A percentile compares a stretch with the other conserved stretches of the same genome.
These are phyloP conservation scores for Ethmia dodecea DNA, from an alignment of 2,888 invertebrate genomes.

Conservation along the genomic window DNA sequence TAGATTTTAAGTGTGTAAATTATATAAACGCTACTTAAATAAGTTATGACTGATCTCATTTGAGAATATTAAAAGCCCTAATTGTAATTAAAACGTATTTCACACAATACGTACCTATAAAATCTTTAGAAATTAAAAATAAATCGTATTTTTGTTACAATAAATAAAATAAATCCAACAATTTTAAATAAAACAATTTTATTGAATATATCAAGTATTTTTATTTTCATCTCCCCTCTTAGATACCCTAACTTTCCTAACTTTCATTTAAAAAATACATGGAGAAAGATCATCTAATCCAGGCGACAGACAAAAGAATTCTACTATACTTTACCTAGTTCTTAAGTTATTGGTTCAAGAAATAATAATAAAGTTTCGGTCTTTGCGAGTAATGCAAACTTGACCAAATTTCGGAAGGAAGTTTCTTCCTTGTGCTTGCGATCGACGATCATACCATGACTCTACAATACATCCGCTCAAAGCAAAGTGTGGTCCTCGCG, in stretches of 20 bases:
- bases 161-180: constrained; percentile 18
- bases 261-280: too few species aligned
- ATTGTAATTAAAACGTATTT: constrained; percentile 19
- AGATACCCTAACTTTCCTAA: not conserved
- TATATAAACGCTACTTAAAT: constrained; percentile 11
- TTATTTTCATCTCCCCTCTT: constrained; percentile 1
- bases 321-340: too few species aligned
- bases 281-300: too few species aligned
- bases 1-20: constrained; percentile 10
- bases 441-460: too few species aligned
- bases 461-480: too few species aligned
- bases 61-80: constrained; percentile 35
- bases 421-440: too few species aligned
- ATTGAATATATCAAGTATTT: constrained; percentile 2
- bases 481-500: too few species aligned
- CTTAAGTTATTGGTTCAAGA: too few species aligned
- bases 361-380: too few species aligned
- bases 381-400: too few species aligned
- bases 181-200: constrained; percentile 14
- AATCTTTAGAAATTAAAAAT: constrained; percentile 11
- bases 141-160: constrained; percentile 16
- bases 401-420: too few species aligned
- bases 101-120: constrained; percentile 5
- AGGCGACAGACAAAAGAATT: too few species aligned
- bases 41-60: constrained; percentile 53